Evolutionary conservation across 2,888 invertebrate genomes (phyloP), one percentile per base, ranked within the genome.

Genomic region (Anaspis maculata): DNA sequence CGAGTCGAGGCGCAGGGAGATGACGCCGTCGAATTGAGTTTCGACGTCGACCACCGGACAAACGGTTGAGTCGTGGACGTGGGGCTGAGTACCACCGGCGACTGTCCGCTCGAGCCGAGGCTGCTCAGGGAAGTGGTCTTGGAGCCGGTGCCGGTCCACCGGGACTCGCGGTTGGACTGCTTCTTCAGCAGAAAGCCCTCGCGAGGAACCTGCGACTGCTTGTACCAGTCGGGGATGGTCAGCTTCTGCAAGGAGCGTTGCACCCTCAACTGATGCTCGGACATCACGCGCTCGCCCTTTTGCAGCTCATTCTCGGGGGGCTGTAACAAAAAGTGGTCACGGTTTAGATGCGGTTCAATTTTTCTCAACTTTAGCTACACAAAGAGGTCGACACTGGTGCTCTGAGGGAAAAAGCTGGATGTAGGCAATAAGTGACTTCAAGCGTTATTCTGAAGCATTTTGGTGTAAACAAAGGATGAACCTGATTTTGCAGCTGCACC

Each of bases 181-280:
- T 87, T 87, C 54, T 87, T 83, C 39, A 87, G 76, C 39, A 87
- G 75, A 68, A 85, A 88, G 33, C 86, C 85, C 65, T 83, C 82
- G 39, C 78, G 74, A 13, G 84, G 82, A 30, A 83, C 76, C 44
- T 78, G 77, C 28, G 79, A 79, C 34, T 61, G 59, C 44, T 80
- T 81, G 70, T 81, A 94, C 95, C 95, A 95, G 64, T 94, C 91
- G 41, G 95, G 95, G 44, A 95, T 83, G 69, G 91, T 88, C 52
- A 95, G 79, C 59, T 89, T 87, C 68, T 92, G 91, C 57, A 95
- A 69, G 31, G 94, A 94, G 52, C 90, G 82, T 67, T 91, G 89
- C 42, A 95, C 88, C 49, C 94, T 79, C 47, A 94, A 72, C 68
- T 95, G 92, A 70, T 92, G 91, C 70, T 92, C 92, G 43, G 92